A percentile compares a stretch with the other conserved stretches of the same genome.
Evolutionary conservation across 2,888 invertebrate species (phyloP).

Genomic region (Sarcophaga rosellei): DNA sequence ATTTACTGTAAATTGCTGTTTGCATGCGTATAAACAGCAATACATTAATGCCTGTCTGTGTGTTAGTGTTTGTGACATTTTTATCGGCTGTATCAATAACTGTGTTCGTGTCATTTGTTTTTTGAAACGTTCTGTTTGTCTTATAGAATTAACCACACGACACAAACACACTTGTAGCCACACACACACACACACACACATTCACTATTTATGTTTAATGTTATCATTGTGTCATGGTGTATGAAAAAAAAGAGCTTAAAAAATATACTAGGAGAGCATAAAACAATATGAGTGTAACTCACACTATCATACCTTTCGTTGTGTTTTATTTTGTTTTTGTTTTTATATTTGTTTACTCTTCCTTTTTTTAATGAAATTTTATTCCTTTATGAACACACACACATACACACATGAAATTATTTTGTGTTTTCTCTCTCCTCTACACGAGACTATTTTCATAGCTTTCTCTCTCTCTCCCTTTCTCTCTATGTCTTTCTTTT

Average conservation of each 20-base stretch:
- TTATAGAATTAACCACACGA: constrained; percentile 42
- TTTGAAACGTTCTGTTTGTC: constrained; percentile 14
- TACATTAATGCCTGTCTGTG: too few relatives aligned
- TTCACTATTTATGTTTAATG: neutral
- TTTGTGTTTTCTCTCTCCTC: too few relatives aligned
- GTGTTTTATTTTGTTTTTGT: constrained; percentile 33
- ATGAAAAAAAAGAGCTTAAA: too few relatives aligned
- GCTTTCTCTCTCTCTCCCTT: too few relatives aligned
- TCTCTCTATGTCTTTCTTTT: neutral
- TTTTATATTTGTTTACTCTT: neutral
- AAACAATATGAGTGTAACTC: constrained; percentile 18
- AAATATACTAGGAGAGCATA: too few relatives aligned
- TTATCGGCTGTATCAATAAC: constrained; percentile 35
- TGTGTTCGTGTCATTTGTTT: constrained; percentile 12
- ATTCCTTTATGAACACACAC: neutral
- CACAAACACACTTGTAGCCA: neutral
- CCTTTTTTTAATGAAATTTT: neutral
- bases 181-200: neutral
- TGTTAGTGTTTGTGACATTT: constrained; percentile 7
- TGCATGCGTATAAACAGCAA: too few relatives aligned
- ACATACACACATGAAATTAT: too few relatives aligned
- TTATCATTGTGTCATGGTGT: neutral
- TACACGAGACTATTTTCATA: too few relatives aligned
- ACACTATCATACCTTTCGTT: constrained; percentile 69
- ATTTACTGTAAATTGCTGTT: too few relatives aligned